Conservation (phyloP, 92 coral and sea anemone genomes). For the Montipora capitata region DNA sequence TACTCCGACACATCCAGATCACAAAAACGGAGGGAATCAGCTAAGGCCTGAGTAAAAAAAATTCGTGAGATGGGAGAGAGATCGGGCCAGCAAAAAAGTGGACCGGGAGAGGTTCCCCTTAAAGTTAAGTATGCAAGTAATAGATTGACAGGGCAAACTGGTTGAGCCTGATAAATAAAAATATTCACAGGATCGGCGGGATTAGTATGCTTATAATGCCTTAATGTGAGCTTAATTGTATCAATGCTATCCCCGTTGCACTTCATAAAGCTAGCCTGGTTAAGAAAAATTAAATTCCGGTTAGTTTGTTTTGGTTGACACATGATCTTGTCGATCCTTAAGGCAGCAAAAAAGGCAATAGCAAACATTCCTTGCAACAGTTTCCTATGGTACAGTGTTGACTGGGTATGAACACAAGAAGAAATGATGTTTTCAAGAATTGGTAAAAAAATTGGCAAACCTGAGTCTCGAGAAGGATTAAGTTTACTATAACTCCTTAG, state of each 20-base stretch:
- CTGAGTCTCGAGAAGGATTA: conserved; percentile 50
- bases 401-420: conserved; percentile 26
- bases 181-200: conserved; percentile 26
- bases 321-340: conserved; percentile 57
- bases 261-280: conserved; percentile 22
- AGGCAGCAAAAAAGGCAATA: conserved; percentile 43
- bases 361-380: conserved; percentile 48
- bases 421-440: conserved; percentile 22
- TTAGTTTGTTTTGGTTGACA: conserved; percentile 14
- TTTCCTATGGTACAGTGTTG: background rate
- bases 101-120: conserved; percentile 21
- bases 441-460: conserved; percentile 68
- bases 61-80: background rate
- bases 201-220: conserved; percentile 33
- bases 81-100: conserved; percentile 23
- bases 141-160: conserved; percentile 26
- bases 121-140: conserved; percentile 8
- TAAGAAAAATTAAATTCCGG: conserved; percentile 25
- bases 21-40: conserved; percentile 21
- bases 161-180: conserved; percentile 6
- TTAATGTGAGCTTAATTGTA: conserved; percentile 18
- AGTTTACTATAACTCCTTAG: conserved; percentile 48
- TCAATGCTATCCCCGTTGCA: background rate
- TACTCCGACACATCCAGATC: conserved; percentile 1
- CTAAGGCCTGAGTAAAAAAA: background rate